phyloP scores from a whole-genome alignment of 2,888 invertebrate genomes.

The Platerodrilus igneus region DNA sequence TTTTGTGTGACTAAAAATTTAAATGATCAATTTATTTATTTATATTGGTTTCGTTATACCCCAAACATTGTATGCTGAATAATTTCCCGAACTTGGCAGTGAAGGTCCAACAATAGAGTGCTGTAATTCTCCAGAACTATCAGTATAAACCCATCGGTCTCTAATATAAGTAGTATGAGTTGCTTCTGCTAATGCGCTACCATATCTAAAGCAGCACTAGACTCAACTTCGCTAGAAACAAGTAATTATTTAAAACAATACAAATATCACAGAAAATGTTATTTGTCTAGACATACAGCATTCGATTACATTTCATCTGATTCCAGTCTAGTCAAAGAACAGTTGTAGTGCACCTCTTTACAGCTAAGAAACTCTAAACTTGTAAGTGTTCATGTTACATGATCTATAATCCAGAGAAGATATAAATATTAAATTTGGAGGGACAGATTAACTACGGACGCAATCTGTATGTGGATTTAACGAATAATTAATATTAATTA shows the following conservation, averaged over 20 bases:
- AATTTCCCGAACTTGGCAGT: slow-evolving; percentile 79
- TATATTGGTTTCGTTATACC: slow-evolving; percentile 50
- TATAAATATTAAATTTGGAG: too few species aligned
- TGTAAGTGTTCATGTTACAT: too few species aligned
- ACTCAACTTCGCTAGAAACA: slow-evolving; percentile 34
- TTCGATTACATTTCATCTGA: too few species aligned
- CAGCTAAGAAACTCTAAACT: too few species aligned
- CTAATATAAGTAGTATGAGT: slow-evolving; percentile 74
- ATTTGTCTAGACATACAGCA: too few species aligned
- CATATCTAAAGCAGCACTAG: slow-evolving; percentile 39
- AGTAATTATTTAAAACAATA: background rate
- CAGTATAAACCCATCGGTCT: slow-evolving; percentile 74
- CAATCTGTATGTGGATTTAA: too few species aligned
- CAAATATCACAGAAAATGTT: too few species aligned
- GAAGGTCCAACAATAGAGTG: slow-evolving; percentile 80
- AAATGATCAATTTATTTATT: background rate
- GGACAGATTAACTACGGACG: too few species aligned
- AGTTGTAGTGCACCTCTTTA: too few species aligned
- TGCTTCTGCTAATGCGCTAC: slow-evolving; percentile 59
- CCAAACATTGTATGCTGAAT: slow-evolving; percentile 72
- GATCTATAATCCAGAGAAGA: too few species aligned
- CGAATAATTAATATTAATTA: too few species aligned
- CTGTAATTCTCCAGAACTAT: slow-evolving; percentile 64
- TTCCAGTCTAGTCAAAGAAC: too few species aligned
- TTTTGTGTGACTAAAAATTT: slow-evolving; percentile 52